phyloP scores from a whole-genome alignment of 2,113 vertebrate species.

The Romanogobio albipinnatus region DNA sequence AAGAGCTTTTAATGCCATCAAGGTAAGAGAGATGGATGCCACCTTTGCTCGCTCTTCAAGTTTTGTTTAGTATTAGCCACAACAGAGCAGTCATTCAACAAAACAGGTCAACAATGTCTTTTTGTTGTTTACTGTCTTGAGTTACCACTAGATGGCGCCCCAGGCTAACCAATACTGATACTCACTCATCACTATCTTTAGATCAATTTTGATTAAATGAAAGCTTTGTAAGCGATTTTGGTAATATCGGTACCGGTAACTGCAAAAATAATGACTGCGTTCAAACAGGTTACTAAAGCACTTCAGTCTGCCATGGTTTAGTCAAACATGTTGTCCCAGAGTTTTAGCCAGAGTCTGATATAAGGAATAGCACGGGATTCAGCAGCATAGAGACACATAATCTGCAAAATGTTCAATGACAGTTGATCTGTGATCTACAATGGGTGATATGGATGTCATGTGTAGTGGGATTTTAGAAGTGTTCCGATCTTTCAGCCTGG shows the following conservation, averaged over 20 bases:
- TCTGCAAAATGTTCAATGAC: not conserved
- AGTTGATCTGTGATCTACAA: not conserved
- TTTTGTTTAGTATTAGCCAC: not conserved
- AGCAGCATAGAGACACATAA: not conserved
- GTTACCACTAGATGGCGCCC: constrained; percentile 61
- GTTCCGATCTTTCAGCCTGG: not conserved
- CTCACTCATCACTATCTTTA: not conserved
- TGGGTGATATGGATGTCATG: not conserved
- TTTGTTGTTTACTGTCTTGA: not conserved
- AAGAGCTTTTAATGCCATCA: not conserved
- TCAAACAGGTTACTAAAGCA: not conserved
- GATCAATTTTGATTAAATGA: not conserved
- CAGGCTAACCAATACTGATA: not conserved
- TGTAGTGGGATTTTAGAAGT: not conserved
- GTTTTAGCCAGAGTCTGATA: not conserved
- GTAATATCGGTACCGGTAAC: too few species aligned
- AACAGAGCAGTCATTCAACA: not conserved
- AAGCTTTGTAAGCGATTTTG: not conserved
- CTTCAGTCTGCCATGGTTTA: not conserved
- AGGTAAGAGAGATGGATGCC: not conserved
- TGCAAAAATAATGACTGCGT: not conserved
- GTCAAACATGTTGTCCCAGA: not conserved
- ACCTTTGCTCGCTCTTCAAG: not conserved
- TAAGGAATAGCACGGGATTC: not conserved
- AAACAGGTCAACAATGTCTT: not conserved